phyloP scores from a whole-genome alignment of 2,797 vertebrate species.

The Mormyrus proboscirostris region DNA sequence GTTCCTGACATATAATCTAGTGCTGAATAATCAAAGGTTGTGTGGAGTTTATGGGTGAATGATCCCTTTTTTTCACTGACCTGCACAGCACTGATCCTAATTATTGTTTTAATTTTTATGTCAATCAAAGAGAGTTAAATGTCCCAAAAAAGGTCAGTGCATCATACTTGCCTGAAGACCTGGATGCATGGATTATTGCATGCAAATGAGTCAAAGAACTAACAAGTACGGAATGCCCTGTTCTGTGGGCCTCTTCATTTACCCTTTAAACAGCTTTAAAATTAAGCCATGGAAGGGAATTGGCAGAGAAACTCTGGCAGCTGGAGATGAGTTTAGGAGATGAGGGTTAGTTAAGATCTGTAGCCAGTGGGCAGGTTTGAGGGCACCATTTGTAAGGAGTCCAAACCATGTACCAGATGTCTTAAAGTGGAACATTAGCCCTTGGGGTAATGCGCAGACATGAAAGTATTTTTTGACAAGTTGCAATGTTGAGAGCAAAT shows the following conservation, averaged over 20 bases:
- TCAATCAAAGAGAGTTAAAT: background rate
- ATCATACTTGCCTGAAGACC: background rate
- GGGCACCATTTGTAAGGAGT: background rate
- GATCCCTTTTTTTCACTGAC: background rate
- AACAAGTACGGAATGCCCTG: background rate
- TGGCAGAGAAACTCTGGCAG: background rate
- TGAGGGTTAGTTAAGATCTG: background rate
- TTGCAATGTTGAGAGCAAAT: background rate
- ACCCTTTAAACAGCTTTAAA: background rate
- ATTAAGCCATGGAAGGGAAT: background rate
- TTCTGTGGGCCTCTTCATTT: background rate
- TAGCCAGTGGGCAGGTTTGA: background rate
- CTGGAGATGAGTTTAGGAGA: background rate
- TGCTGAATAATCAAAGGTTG: background rate
- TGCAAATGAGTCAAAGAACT: background rate
- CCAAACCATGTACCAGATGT: background rate
- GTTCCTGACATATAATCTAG: background rate
- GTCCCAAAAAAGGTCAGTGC: background rate
- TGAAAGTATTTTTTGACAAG: constrained; percentile 7
- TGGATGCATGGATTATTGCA: background rate
- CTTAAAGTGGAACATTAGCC: background rate
- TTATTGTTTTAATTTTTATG: background rate
- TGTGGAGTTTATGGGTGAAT: background rate
- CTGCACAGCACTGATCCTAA: background rate
- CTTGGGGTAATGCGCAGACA: background rate